Base-by-base conservation (phyloP, 2,797 vertebrate genomes). In the Percopsis omiscomaycus region DNA sequence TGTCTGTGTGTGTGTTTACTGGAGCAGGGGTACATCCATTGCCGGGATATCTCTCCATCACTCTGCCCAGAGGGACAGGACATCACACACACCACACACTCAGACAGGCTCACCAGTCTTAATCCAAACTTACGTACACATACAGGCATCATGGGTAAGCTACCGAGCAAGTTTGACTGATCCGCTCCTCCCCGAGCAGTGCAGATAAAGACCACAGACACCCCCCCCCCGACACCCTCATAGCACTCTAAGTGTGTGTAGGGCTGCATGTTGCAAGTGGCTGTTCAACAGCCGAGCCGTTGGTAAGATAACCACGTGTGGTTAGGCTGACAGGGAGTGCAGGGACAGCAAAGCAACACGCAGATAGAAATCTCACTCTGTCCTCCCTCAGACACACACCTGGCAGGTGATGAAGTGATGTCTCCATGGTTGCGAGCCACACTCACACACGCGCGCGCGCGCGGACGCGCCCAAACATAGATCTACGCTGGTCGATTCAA, bases 11-110 rank as follows among this genome's bases (percentile, higher is more conserved):
- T 32, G 0, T 3, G 55, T 29, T 42, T 37, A 49, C 13, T 45
- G n/a, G 16, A 5, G 6, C 4, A 22, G 3, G 45, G 22, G 45
- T 14, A 51, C 71, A 88, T 88, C 69, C 61, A 75, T 84, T 82
- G 83, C 59, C 11, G 37, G 79, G 83, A 89, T 85, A 69, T 82
- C 73, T 78, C 28, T 61, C 85, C 83, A 71, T 53, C 15, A 45
- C 65, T 37, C 16, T n/a, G 69, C 69, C 75, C 66, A 65, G 59
- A 79, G 72, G 71, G 55, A 73, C 32, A 75, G 69, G 16, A 54
- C 28, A 59, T 46, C 53, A 28, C 37, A 55, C 51, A 49, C 50
- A 27, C 32, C 44, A 44, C 15, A 49, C n/a, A 49, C 61, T 44
- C 50, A 37, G 15, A 56, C 62, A 49, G 27, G 48, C 15, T 5